Evolutionary conservation across 2,888 invertebrate species (phyloP).

Genomic region (Eumerus sabulonum): DNA sequence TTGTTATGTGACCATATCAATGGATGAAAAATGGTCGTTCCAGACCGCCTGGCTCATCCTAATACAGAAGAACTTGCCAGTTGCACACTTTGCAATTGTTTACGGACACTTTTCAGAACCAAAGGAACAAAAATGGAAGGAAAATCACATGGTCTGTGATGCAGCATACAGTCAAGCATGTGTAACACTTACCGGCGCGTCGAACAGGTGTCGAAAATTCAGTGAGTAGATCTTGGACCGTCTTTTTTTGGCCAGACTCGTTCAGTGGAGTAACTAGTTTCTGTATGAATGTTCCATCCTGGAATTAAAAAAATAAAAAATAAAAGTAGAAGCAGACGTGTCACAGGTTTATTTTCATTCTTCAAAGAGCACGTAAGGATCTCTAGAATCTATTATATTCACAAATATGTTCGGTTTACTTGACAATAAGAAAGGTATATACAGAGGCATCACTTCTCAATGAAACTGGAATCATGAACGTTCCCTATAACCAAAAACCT

Average conservation of each 20-base stretch:
- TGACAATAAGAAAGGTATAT: too few species aligned
- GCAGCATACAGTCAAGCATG: slow-evolving; percentile 32
- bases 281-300: slow-evolving; percentile 78
- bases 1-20: slow-evolving; percentile 67
- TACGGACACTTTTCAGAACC: slow-evolving; percentile 29
- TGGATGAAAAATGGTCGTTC: slow-evolving; percentile 68
- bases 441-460: too few species aligned
- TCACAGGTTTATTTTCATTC: slow-evolving; percentile 40
- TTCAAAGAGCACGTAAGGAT: neutral
- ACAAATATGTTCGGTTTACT: too few species aligned
- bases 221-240: slow-evolving; percentile 75
- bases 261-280: slow-evolving; percentile 76
- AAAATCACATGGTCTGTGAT: slow-evolving; percentile 62
- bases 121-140: slow-evolving; percentile 19
- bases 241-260: slow-evolving; percentile 77
- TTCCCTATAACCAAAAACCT: too few species aligned
- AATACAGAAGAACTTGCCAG: slow-evolving; percentile 27
- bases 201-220: slow-evolving; percentile 78
- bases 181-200: slow-evolving; percentile 76
- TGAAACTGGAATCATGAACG: too few species aligned
- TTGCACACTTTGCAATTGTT: slow-evolving; percentile 56
- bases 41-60: slow-evolving; percentile 75
- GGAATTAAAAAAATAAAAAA: slow-evolving; percentile 62
- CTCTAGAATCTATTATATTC: too few species aligned
- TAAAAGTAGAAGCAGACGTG: too few species aligned